Percentiles rank a stretch among this genome's conserved stretches.
Evolutionary conservation across 2,797 vertebrate genomes (phyloP).

Genomic region (Chromobotia macracanthus): DNA sequence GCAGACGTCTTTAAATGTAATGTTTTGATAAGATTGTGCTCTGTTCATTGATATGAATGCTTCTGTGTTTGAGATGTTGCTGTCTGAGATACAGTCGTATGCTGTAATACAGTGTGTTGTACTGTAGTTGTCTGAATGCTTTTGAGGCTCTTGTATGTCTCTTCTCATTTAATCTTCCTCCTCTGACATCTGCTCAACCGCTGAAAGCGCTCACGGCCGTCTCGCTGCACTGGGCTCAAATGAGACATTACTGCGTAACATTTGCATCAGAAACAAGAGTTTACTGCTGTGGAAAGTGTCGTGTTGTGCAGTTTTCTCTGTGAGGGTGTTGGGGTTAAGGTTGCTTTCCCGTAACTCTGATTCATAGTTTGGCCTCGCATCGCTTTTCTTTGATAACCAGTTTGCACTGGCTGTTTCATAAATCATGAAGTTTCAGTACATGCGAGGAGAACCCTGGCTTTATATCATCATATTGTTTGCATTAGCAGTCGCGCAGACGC

Average conservation of each 20-base stretch:
- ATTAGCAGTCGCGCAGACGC: neutral
- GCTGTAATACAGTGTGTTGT: no score
- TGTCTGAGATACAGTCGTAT: no score
- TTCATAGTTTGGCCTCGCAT: slow-evolving; percentile 53
- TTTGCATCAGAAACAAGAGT: slow-evolving; percentile 52
- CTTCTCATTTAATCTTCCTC: neutral
- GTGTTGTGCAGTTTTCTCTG: slow-evolving; percentile 44
- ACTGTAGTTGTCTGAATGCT: no score
- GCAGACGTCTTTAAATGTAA: neutral
- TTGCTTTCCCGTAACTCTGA: slow-evolving; percentile 64
- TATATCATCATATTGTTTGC: neutral
- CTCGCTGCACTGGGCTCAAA: slow-evolving; percentile 43
- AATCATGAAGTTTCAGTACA: slow-evolving; percentile 13
- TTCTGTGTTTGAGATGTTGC: no score
- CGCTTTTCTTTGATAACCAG: slow-evolving; percentile 13
- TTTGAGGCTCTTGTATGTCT: no score
- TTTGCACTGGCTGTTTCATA: neutral
- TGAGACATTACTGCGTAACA: slow-evolving; percentile 35
- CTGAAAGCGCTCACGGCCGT: slow-evolving; percentile 40
- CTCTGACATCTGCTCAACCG: neutral
- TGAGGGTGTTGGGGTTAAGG: neutral
- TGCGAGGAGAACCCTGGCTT: neutral
- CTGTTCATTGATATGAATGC: no score
- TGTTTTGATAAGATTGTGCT: neutral
- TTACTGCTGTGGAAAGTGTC: slow-evolving; percentile 55